phyloP scores from a whole-genome alignment of 1,140 invertebrate genomes.

The Andricus grossulariae region DNA sequence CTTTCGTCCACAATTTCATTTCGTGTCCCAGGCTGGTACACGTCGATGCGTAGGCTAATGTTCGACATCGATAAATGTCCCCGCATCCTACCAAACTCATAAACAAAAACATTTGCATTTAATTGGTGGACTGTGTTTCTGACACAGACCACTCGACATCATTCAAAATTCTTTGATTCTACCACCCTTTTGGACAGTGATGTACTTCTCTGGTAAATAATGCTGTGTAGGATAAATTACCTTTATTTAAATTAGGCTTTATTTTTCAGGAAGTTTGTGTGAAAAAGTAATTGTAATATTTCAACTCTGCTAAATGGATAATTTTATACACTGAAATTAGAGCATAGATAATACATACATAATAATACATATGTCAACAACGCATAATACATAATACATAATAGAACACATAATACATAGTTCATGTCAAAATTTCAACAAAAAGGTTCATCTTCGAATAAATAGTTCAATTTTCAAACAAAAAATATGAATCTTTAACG shows the following conservation, averaged over 20 bases:
- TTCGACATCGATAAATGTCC: slow-evolving; percentile 72
- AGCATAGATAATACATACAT: no score
- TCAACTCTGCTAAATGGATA: no score
- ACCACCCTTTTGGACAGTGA: background rate
- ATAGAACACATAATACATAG: no score
- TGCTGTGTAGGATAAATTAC: slow-evolving; percentile 35
- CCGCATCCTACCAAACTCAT: slow-evolving; percentile 62
- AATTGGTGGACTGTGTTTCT: slow-evolving; percentile 62
- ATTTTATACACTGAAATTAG: no score
- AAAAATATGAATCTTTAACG: no score
- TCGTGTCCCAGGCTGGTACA: slow-evolving; percentile 49
- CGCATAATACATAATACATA: no score
- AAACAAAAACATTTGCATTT: slow-evolving; percentile 74
- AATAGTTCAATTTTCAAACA: no score
- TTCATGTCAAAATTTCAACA: no score
- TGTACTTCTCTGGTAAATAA: background rate
- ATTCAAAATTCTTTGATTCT: slow-evolving; percentile 9
- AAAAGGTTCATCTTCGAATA: no score
- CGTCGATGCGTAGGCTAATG: slow-evolving; percentile 65
- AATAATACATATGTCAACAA: no score
- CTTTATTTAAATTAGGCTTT: slow-evolving; percentile 40
- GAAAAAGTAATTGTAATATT: slow-evolving; percentile 44
- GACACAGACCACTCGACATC: slow-evolving; percentile 26
- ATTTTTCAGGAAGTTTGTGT: slow-evolving; percentile 42
- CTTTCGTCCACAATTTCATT: slow-evolving; percentile 65